Base-by-base conservation (phyloP, 2,113 vertebrate species). In the Lipophrys pholis region DNA sequence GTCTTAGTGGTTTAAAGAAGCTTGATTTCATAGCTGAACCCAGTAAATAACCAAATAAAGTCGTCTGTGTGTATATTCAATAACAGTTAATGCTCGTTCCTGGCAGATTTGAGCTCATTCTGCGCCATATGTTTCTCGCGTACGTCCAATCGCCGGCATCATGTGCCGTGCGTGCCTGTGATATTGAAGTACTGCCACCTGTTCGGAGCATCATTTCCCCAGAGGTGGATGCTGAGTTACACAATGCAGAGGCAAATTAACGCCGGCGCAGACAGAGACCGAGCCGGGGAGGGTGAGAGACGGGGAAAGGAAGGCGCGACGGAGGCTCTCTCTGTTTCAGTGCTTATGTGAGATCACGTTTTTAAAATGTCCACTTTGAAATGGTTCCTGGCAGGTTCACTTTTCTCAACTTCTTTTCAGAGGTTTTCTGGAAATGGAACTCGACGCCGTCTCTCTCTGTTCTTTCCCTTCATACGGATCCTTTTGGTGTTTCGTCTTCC, bases 241-340 rank as follows among this genome's bases (percentile, higher is more conserved):
- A 86, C 73, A 74, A 73, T 54, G 30, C 38, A 49, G 54, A 56
- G 15, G 75, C 72, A 81, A 80, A 80, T 76, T 60, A 49, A 69
- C 76, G 38, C 67, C 11, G 73, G 60, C 74, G 58, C 39, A 58
- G 48, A 65, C 38, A 52, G 46, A 41, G 49, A 58, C 4, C 42
- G 61, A 65, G 39, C 45, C 16, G 6, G 38, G 8, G 16, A 65
- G 43, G 14, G 63, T 5, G 67, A 73, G 41, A 73, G 48, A 55
- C 6, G 8, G 41, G 11, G 48, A 11, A 30, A 5, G 8, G 48
- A 52, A 64, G 46, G 21, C 4, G 21, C 21, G 21, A 30, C 21
- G 21, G 21, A 30, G 21, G 21, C 21, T 30, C 21, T 30, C 21
- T 30, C 21, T 30, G 4, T 30, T n/a, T n/a, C n/a, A n/a, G n/a